A percentile compares a stretch with the other conserved stretches of the same genome.
Evolutionary conservation across 2,797 vertebrate species (phyloP).

Genomic region (Cuniculus paca): DNA sequence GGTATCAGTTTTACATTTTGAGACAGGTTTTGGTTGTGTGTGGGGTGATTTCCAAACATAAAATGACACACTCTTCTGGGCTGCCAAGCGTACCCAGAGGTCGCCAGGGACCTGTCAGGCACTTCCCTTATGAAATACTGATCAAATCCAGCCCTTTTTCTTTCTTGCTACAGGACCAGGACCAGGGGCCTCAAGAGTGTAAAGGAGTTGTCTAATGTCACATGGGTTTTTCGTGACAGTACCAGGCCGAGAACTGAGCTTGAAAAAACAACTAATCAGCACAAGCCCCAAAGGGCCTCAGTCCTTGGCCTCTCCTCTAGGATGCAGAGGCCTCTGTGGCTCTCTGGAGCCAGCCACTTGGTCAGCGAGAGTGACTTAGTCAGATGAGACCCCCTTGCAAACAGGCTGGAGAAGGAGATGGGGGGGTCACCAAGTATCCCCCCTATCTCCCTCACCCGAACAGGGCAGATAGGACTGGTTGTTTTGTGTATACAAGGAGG

Average conservation of each 20-base stretch:
- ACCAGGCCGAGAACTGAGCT: background rate
- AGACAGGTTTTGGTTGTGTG: background rate
- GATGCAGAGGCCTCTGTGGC: background rate
- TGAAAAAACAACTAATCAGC: background rate
- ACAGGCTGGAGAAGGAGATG: background rate
- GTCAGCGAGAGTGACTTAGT: background rate
- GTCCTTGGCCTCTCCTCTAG: background rate
- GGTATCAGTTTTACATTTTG: background rate
- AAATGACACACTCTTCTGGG: constrained; percentile 3
- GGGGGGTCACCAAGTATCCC: background rate
- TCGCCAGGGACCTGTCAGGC: background rate
- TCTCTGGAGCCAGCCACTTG: background rate
- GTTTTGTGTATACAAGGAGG: background rate
- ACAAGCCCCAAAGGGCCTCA: background rate
- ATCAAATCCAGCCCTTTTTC: background rate
- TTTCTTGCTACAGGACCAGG: background rate
- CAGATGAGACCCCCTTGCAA: background rate
- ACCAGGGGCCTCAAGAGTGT: background rate
- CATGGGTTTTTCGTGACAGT: background rate
- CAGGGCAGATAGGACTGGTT: background rate
- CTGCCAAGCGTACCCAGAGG: background rate
- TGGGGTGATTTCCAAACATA: background rate
- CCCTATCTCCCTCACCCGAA: background rate
- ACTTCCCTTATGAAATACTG: constrained; percentile 30
- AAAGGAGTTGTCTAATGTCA: constrained; percentile 37